These are phyloP conservation scores for Anser cygnoides DNA, from an alignment of 2,113 vertebrate genomes.

Conservation along the genomic window DNA sequence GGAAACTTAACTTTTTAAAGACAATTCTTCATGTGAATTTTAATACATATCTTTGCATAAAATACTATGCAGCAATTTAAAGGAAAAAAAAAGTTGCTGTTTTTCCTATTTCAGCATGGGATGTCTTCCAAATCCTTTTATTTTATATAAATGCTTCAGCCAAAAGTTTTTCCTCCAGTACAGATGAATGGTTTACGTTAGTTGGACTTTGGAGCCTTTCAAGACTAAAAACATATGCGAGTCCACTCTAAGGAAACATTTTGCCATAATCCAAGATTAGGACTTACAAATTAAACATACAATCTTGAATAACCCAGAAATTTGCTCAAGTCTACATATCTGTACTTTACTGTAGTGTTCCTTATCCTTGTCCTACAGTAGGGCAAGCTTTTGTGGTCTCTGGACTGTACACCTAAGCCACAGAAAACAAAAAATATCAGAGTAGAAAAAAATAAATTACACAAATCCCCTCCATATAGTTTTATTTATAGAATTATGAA, in stretches of 20 bases:
- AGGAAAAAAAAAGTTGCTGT: neutral
- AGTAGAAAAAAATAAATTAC: neutral
- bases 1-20: neutral
- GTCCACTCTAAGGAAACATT: neutral
- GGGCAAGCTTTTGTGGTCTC: neutral
- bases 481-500: neutral
- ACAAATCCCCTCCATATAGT: accelerated
- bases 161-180: neutral
- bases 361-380: neutral
- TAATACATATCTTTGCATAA: neutral
- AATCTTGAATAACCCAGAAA: neutral
- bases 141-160: neutral
- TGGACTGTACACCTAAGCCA: neutral
- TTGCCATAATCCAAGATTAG: neutral
- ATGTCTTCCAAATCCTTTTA: neutral
- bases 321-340: neutral
- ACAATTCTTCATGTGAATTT: neutral
- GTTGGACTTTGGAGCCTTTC: neutral
- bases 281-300: neutral
- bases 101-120: neutral
- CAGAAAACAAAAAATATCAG: neutral
- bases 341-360: neutral
- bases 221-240: neutral
- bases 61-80: neutral
- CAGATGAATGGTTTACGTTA: neutral